phyloP scores from a whole-genome alignment of 2,113 vertebrate species.

The Pongo abelii region DNA sequence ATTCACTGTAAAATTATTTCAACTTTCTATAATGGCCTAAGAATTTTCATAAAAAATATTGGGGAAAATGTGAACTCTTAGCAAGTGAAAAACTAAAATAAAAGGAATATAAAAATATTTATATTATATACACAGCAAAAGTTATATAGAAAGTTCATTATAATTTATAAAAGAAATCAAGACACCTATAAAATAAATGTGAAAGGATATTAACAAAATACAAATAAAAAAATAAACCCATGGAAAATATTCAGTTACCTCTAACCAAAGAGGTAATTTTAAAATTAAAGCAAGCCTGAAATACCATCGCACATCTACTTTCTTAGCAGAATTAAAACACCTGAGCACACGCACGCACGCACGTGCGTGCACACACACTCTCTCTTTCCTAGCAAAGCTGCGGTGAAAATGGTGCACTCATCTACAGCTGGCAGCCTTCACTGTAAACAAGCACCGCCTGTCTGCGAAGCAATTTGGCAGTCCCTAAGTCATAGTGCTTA shows the following conservation, averaged over 20 bases:
- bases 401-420: neutral
- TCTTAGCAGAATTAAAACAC: slow-evolving; percentile 17
- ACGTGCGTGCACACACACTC: neutral
- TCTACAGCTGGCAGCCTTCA: neutral
- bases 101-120: slow-evolving; percentile 13
- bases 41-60: slow-evolving; percentile 18
- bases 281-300: slow-evolving; percentile 25
- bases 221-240: neutral
- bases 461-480: neutral
- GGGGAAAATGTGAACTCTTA: neutral
- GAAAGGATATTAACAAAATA: slow-evolving; percentile 29
- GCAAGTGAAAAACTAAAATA: neutral
- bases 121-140: neutral
- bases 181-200: neutral
- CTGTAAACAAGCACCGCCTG: neutral
- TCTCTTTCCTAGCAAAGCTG: neutral
- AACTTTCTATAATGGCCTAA: neutral
- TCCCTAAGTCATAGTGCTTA: neutral
- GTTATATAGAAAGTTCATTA: slow-evolving; percentile 1
- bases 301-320: neutral
- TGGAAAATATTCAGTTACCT: slow-evolving; percentile 19
- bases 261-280: neutral
- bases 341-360: neutral
- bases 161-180: neutral
- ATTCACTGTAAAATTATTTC: slow-evolving; percentile 19